Base-by-base conservation (phyloP, 2,888 invertebrate species). In the Apoda limacodes region DNA sequence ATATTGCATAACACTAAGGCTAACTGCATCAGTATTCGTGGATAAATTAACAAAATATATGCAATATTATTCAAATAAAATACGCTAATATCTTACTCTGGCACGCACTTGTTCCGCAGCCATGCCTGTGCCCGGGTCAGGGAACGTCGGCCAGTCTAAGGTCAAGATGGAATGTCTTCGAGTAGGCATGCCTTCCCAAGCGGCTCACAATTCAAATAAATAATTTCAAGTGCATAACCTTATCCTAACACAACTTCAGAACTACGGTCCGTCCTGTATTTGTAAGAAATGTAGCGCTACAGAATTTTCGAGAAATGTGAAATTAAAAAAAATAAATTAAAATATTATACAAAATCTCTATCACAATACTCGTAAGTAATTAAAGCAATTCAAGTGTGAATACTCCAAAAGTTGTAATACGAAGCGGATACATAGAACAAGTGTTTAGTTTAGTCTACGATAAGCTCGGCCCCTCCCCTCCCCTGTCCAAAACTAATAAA, bases 321-420 rank as follows among this genome's bases (percentile, higher is more conserved):
- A 78, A 75, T 74, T 72, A 70, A 67, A 75, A 74, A 69, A 75
- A 78, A 80, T 78, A 78, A 80, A 78, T 80, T 78, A 80, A 74
- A 78, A 76, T 78, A 80, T 78, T 78, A 80, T 78, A 46, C 75
- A 80, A 46, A 76, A 80, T 76, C 76, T 80, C 80, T 80, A 80
- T 78, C 80, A 78, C 80, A 80, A 80, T 78, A 78, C 78, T 78
- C 75, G 80, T 78, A 80, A 78, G 78, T 78, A 80, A 78, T 78
- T 80, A 78, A 80, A 80, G 80, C 80, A 64, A 78, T 75, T 72
- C 74, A 74, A 69, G 66, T 75, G 76, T 78, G 76, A 78, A 78
- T 75, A 75, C 75, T 76, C 74, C 74, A 70, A 72, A 71, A 60
- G 66, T 71, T 63, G 71, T 66, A 66, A 69, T 68, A 67, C 58